phyloP scores from a whole-genome alignment of 2,113 vertebrate species.

The Cervus canadensis region DNA sequence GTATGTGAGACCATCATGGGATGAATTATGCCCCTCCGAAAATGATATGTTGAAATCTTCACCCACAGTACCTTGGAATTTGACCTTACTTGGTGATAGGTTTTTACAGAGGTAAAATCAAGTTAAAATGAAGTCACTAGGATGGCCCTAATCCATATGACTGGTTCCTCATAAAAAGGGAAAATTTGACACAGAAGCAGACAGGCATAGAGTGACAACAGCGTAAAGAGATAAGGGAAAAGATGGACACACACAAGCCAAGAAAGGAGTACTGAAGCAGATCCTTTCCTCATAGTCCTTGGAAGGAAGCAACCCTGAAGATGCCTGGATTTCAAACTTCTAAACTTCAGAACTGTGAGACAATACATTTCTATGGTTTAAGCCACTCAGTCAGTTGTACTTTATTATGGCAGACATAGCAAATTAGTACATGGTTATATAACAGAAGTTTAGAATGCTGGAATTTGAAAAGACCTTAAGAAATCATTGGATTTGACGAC shows the following conservation, averaged over 20 bases:
- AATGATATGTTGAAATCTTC: background rate
- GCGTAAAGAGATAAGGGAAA: background rate
- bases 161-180: background rate
- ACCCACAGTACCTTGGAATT: background rate
- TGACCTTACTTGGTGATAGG: background rate
- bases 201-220: background rate
- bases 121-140: background rate
- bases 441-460: background rate
- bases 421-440: background rate
- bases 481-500: background rate
- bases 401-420: background rate
- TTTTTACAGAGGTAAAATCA: background rate
- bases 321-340: background rate
- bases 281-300: background rate
- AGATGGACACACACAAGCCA: background rate
- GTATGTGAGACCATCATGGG: background rate
- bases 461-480: background rate
- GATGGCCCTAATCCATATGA: background rate
- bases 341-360: background rate
- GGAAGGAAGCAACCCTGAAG: background rate
- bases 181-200: background rate
- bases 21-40: background rate
- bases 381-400: background rate
- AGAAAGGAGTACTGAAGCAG: background rate
- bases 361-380: background rate